Evolutionary conservation across 2,888 invertebrate genomes (phyloP).

Genomic region (Oeneis ivallda): DNA sequence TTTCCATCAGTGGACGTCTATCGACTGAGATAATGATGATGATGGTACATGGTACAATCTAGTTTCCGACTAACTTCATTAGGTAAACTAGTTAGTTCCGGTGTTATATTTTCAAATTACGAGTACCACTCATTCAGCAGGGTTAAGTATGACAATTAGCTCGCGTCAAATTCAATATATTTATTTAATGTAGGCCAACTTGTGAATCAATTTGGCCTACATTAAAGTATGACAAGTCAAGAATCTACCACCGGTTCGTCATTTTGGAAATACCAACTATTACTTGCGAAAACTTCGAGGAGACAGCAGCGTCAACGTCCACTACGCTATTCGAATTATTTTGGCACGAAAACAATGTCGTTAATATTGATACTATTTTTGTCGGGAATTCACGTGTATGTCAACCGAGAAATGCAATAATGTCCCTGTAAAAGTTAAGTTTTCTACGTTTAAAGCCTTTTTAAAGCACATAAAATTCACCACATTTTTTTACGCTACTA

Average conservation of each 20-base stretch:
- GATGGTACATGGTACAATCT: too few species aligned
- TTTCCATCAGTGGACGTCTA: too few species aligned
- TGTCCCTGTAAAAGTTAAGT: constrained; percentile 19
- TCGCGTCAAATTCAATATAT: too few species aligned
- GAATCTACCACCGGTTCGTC: too few species aligned
- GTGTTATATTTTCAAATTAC: background rate
- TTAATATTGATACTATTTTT: constrained; percentile 75
- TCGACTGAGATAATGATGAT: too few species aligned
- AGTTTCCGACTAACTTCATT: too few species aligned
- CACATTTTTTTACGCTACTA: background rate
- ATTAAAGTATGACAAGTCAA: too few species aligned
- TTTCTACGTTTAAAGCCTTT: background rate
- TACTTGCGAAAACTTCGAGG: constrained; percentile 28
- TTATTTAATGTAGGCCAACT: too few species aligned
- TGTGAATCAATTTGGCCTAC: too few species aligned
- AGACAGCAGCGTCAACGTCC: constrained; percentile 60
- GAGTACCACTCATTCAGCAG: background rate
- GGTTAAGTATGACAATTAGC: background rate
- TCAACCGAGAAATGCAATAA: constrained; percentile 42
- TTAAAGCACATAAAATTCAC: background rate
- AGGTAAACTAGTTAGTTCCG: too few species aligned
- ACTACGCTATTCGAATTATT: constrained; percentile 72
- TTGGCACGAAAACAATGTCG: constrained; percentile 73
- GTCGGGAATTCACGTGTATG: constrained; percentile 46
- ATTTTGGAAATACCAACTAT: constrained; percentile 16